These are phyloP conservation scores for Volucella bombylans DNA, from an alignment of 2,888 invertebrate species.

Conservation along the genomic window DNA sequence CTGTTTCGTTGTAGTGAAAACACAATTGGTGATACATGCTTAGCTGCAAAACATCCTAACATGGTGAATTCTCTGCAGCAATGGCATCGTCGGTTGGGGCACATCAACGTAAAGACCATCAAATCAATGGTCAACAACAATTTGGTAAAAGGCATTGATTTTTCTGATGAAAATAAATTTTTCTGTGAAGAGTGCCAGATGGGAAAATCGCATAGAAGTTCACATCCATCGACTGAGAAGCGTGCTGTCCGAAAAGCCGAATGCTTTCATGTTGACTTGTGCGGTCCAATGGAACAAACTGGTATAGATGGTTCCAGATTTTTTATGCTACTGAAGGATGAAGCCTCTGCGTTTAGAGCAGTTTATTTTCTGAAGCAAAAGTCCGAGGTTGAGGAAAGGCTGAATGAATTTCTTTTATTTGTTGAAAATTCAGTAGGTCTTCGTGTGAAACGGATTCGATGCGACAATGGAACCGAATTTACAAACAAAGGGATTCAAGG, in stretches of 20 bases:
- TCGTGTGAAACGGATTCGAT: constrained; percentile 11
- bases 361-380: too few relatives aligned
- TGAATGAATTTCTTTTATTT: constrained; percentile 13
- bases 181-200: too few relatives aligned
- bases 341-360: constrained; percentile 29
- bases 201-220: too few relatives aligned
- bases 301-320: constrained; percentile 33
- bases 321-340: constrained; percentile 46
- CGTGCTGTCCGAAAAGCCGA: background rate
- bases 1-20: constrained; percentile 12
- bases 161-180: too few relatives aligned
- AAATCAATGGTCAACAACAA: too few relatives aligned
- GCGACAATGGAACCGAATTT: constrained; percentile 48
- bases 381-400: constrained; percentile 5
- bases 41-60: too few relatives aligned
- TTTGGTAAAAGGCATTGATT: too few relatives aligned
- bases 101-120: too few relatives aligned
- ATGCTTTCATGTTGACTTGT: constrained; percentile 14
- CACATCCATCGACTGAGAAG: background rate
- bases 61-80: too few relatives aligned
- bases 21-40: background rate
- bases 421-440: constrained; percentile 8
- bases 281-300: constrained; percentile 26
- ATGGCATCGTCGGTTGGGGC: too few relatives aligned
- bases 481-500: constrained; percentile 17